Percentiles rank a stretch among this genome's conserved stretches.
phyloP scores from a whole-genome alignment of 2,797 vertebrate species.

The Rhincodon typus region DNA sequence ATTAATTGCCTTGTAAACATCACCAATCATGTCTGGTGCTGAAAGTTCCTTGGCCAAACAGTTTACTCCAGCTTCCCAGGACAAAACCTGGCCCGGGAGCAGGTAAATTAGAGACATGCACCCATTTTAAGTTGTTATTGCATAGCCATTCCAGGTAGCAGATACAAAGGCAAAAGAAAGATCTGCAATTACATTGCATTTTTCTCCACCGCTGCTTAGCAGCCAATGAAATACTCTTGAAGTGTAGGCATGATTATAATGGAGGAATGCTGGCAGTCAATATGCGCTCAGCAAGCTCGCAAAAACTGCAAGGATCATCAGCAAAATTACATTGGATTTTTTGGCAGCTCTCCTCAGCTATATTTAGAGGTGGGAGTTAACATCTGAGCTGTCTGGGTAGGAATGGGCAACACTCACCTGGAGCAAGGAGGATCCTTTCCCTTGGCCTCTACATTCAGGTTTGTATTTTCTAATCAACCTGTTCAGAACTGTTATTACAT shows the following conservation, averaged over 20 bases:
- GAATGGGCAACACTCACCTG: not conserved
- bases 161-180: not conserved
- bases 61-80: not conserved
- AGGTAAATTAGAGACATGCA: not conserved
- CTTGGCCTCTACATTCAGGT: not conserved
- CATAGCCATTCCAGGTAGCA: not conserved
- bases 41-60: not conserved
- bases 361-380: not conserved
- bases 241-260: not conserved
- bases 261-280: not conserved
- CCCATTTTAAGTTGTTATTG: not conserved
- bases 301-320: no score
- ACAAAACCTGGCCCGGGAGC: not conserved
- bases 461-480: not conserved
- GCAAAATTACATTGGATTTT: not conserved
- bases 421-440: no score
- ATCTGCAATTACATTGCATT: no score
- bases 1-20: not conserved
- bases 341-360: not conserved
- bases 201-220: no score
- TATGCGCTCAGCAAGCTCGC: no score
- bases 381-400: not conserved
- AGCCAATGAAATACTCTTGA: not conserved
- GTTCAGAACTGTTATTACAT: no score
- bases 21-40: not conserved